Percentiles rank a stretch among this genome's conserved stretches.
Evolutionary conservation across 2,113 vertebrate genomes (phyloP).

Genomic region (Oncorhynchus masou): DNA sequence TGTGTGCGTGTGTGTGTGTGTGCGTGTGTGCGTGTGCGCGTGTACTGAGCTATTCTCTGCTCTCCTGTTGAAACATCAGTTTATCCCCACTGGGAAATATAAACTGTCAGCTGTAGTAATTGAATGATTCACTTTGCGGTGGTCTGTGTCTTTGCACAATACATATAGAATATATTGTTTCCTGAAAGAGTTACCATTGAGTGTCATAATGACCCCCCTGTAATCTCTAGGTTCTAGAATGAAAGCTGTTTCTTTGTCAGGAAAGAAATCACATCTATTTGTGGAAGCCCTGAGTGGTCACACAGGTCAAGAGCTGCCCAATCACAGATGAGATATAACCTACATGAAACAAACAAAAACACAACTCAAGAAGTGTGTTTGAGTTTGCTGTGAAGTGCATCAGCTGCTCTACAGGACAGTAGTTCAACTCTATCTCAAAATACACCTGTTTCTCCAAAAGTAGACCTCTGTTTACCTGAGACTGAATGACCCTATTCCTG

Average conservation of each 20-base stretch:
- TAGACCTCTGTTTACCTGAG: constrained; percentile 49
- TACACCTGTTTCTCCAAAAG: constrained; percentile 6
- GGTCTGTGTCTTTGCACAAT: not conserved
- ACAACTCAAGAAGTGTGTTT: not conserved
- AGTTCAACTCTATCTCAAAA: not conserved
- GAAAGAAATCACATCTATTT: not conserved
- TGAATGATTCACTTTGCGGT: not conserved
- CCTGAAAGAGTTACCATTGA: not conserved
- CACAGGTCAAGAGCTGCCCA: not conserved
- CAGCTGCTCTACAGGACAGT: too few species aligned
- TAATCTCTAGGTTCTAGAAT: not conserved
- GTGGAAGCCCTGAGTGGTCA: not conserved
- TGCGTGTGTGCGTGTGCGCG: too few species aligned
- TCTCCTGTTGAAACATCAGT: not conserved
- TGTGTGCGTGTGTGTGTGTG: too few species aligned
- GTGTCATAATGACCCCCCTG: not conserved
- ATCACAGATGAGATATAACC: not conserved
- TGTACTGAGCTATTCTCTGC: not conserved
- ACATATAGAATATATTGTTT: not conserved
- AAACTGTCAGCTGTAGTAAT: not conserved
- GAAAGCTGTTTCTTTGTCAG: not conserved
- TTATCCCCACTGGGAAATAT: not conserved
- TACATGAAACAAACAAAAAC: not conserved
- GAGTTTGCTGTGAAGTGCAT: not conserved
- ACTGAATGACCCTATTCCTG: constrained; percentile 47